Evolutionary conservation across 2,797 vertebrate species (phyloP).

Genomic region (Gymnoscopelus microlampas): DNA sequence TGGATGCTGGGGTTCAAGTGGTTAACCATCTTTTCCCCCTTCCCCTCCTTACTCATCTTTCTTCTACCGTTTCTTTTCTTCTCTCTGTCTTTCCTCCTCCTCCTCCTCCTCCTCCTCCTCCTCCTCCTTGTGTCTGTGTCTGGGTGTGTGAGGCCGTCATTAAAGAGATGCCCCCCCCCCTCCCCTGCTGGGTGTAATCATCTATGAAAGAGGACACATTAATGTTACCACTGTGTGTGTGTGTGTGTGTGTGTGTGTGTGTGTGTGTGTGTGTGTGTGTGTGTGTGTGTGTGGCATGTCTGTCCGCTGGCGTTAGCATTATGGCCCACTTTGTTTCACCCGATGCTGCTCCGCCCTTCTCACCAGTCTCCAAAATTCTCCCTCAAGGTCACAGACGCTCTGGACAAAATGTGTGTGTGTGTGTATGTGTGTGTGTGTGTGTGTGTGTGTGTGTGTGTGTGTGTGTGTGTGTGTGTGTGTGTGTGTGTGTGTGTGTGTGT

Average conservation of each 20-base stretch:
- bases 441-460: conserved; percentile 19
- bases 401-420: conserved; percentile 28
- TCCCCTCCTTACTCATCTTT: no score
- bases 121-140: conserved; percentile 36
- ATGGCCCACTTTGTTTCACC: conserved; percentile 67
- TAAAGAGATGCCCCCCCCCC: conserved; percentile 72
- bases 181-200: conserved; percentile 82
- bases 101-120: background rate
- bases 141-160: conserved; percentile 74
- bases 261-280: conserved; percentile 1
- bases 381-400: conserved; percentile 66
- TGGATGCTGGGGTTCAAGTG: no score
- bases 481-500: conserved; percentile 10
- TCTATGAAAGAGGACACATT: conserved; percentile 80
- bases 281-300: conserved; percentile 16
- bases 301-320: conserved; percentile 44
- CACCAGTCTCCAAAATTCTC: conserved; percentile 59
- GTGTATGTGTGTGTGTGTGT: conserved; percentile 2
- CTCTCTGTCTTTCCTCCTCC: conserved; percentile 15
- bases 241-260: conserved; percentile 33
- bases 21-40: no score
- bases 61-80: background rate
- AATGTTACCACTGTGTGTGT: conserved; percentile 61
- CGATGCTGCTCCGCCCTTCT: conserved; percentile 37
- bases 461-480: background rate